Evolutionary conservation across 2,797 vertebrate genomes (phyloP).

Genomic region (Erpetoichthys calabaricus): DNA sequence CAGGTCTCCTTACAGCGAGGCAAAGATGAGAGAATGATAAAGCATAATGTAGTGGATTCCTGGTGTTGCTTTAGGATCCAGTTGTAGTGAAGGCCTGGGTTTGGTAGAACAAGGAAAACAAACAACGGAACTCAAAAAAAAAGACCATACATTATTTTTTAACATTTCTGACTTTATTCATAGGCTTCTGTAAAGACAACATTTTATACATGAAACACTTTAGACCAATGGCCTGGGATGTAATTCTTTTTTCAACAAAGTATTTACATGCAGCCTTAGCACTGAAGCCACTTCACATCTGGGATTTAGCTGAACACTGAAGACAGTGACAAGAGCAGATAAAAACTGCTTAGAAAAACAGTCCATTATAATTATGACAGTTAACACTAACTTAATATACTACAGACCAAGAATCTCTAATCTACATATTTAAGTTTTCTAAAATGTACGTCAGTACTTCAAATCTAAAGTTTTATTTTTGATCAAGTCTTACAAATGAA

Average conservation of each 20-base stretch:
- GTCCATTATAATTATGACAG: constrained; percentile 32
- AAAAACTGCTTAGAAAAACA: constrained; percentile 45
- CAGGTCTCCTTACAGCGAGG: too few species aligned
- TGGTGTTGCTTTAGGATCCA: too few species aligned
- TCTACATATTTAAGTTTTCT: constrained; percentile 35
- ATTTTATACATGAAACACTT: constrained; percentile 45
- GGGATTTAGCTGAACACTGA: constrained; percentile 46
- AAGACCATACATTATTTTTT: constrained; percentile 23
- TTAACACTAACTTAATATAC: constrained; percentile 48
- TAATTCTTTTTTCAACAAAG: constrained; percentile 28
- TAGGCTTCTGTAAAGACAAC: constrained; percentile 46
- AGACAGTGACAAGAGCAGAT: constrained; percentile 45
- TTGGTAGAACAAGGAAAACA: too few species aligned
- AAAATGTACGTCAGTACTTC: constrained; percentile 29
- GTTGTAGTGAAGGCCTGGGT: too few species aligned
- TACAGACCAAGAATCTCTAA: constrained; percentile 43
- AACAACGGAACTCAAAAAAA: not conserved
- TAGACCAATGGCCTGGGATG: constrained; percentile 19
- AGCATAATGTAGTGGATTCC: too few species aligned
- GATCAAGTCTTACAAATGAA: constrained; percentile 16
- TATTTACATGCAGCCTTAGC: constrained; percentile 44
- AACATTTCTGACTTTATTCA: constrained; percentile 61
- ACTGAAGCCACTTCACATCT: constrained; percentile 59
- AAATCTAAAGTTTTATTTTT: constrained; percentile 30
- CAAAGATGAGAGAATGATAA: too few species aligned